phyloP scores from a whole-genome alignment of 2,797 vertebrate genomes.

The Alauda arvensis region DNA sequence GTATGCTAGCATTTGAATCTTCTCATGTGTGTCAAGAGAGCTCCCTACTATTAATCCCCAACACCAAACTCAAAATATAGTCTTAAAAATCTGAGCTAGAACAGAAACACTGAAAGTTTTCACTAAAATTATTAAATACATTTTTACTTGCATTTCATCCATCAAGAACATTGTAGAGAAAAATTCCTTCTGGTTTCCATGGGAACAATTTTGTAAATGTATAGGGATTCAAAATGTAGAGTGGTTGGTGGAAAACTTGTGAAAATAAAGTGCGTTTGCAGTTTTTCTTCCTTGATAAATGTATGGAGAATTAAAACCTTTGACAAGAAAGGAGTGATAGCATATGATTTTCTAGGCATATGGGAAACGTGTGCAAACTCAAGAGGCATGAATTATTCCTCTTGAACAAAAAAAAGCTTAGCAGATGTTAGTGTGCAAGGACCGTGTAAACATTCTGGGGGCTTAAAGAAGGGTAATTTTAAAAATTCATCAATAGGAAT shows the following conservation, averaged over 20 bases:
- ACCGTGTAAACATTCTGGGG: slow-evolving; percentile 47
- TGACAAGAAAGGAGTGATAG: slow-evolving; percentile 59
- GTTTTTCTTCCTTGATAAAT: slow-evolving; percentile 65
- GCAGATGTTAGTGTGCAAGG: slow-evolving; percentile 61
- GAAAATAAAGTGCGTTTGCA: slow-evolving; percentile 58
- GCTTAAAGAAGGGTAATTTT: slow-evolving; percentile 41
- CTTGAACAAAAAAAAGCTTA: slow-evolving; percentile 35
- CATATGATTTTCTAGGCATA: slow-evolving; percentile 61
- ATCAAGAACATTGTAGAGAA: slow-evolving; percentile 28
- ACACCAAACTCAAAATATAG: neutral
- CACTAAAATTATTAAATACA: slow-evolving; percentile 23
- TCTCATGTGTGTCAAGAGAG: neutral
- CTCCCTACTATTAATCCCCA: neutral
- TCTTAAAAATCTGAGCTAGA: neutral
- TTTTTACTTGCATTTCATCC: slow-evolving; percentile 53
- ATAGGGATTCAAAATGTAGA: slow-evolving; percentile 62
- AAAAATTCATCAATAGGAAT: slow-evolving; percentile 43
- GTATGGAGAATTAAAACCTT: slow-evolving; percentile 56
- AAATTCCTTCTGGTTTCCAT: slow-evolving; percentile 70
- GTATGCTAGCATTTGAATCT: neutral
- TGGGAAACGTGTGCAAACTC: slow-evolving; percentile 61
- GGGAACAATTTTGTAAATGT: slow-evolving; percentile 59
- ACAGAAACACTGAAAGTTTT: slow-evolving; percentile 9
- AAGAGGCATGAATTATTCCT: slow-evolving; percentile 56
- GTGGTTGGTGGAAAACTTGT: slow-evolving; percentile 64